Evolutionary conservation across 2,888 invertebrate species (phyloP).

Genomic region (Hypena proboscidalis): DNA sequence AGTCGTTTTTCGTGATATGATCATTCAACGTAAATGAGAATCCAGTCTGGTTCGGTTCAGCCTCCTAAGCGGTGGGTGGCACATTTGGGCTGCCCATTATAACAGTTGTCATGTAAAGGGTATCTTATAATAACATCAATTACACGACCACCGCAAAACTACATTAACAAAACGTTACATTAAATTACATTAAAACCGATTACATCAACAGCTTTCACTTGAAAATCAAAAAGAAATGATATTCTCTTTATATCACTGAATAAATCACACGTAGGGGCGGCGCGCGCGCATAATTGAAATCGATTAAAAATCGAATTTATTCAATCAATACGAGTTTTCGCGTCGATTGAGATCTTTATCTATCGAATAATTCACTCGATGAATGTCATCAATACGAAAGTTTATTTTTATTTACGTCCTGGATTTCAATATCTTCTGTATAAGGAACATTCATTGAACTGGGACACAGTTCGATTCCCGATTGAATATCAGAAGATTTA

Average conservation of each 20-base stretch:
- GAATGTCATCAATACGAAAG: slow-evolving; percentile 36
- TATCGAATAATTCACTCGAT: slow-evolving; percentile 51
- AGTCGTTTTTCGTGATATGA: too few species aligned
- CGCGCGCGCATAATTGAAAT: slow-evolving; percentile 66
- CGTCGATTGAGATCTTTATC: slow-evolving; percentile 64
- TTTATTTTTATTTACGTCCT: slow-evolving; percentile 16
- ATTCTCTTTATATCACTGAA: slow-evolving; percentile 28
- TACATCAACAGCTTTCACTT: slow-evolving; percentile 42
- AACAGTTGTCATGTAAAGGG: too few species aligned
- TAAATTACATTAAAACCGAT: slow-evolving; percentile 35
- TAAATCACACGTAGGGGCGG: slow-evolving; percentile 58
- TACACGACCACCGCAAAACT: slow-evolving; percentile 8
- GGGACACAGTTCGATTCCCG: not conserved
- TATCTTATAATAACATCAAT: too few species aligned
- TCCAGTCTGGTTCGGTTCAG: too few species aligned
- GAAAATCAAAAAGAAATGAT: slow-evolving; percentile 22
- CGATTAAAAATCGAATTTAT: slow-evolving; percentile 70
- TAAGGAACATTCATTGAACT: not conserved
- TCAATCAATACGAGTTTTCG: slow-evolving; percentile 64
- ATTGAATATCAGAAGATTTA: too few species aligned
- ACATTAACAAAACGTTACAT: slow-evolving; percentile 29
- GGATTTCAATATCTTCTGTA: not conserved
- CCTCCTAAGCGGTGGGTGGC: too few species aligned
- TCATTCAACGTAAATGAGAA: too few species aligned
- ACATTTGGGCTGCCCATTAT: too few species aligned